Conservation (phyloP, 2,888 invertebrate genomes). For the Drosophila stalkeri region DNA sequence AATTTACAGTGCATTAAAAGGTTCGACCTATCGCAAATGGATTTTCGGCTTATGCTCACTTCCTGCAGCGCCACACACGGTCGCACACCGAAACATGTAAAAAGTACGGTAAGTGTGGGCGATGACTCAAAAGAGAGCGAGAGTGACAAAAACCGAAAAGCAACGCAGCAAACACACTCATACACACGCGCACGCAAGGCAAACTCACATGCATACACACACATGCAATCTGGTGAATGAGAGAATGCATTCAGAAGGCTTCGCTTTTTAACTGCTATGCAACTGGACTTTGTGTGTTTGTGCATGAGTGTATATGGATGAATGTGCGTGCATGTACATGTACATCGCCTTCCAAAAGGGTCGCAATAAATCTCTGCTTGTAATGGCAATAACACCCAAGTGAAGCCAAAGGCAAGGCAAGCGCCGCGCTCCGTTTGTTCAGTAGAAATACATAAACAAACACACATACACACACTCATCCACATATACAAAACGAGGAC, state of each 20-base stretch:
- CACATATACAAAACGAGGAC: slow-evolving; percentile 59
- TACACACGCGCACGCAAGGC: slow-evolving; percentile 6
- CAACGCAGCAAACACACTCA: slow-evolving; percentile 35
- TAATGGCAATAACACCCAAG: slow-evolving; percentile 58
- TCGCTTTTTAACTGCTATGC: slow-evolving; percentile 26
- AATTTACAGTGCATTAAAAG: slow-evolving; percentile 36
- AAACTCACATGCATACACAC: slow-evolving; percentile 21
- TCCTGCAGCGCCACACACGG: slow-evolving; percentile 50
- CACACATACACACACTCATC: slow-evolving; percentile 24
- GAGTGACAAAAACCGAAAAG: slow-evolving; percentile 66
- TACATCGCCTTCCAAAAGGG: slow-evolving; percentile 29
- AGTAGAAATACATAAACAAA: slow-evolving; percentile 49
- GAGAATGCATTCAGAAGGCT: slow-evolving; percentile 45
- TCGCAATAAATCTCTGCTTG: slow-evolving; percentile 65
- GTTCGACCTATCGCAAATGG: not conserved
- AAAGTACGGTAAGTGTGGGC: slow-evolving; percentile 34
- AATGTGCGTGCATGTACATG: not conserved
- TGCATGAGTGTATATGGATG: not conserved
- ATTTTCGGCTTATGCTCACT: slow-evolving; percentile 23
- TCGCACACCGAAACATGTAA: slow-evolving; percentile 21
- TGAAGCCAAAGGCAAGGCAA: slow-evolving; percentile 27
- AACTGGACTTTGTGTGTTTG: slow-evolving; percentile 12
- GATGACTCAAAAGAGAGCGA: slow-evolving; percentile 76
- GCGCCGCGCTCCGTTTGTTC: slow-evolving; percentile 29
- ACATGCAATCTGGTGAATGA: slow-evolving; percentile 13